Conservation (phyloP, 2,113 vertebrate species). For the Passer montanus region DNA sequence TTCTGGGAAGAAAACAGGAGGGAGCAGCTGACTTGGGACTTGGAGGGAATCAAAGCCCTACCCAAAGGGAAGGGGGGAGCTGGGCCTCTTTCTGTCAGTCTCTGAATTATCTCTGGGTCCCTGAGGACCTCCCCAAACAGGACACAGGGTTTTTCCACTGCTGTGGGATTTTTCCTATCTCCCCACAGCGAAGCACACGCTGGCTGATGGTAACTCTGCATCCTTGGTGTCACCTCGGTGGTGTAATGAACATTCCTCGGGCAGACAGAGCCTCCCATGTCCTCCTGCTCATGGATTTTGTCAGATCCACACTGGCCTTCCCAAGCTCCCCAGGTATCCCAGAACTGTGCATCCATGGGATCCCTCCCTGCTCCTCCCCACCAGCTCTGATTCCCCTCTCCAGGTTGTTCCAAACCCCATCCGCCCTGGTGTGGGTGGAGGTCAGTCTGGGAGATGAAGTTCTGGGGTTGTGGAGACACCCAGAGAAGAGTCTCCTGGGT, state of each 20-base stretch:
- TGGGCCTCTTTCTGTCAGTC: not conserved
- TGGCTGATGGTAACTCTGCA: not conserved
- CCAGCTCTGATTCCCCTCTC: accelerated
- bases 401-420: not conserved
- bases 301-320: not conserved
- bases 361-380: not conserved
- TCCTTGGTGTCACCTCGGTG: not conserved
- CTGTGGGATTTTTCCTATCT: not conserved
- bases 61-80: not conserved
- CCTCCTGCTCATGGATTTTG: not conserved
- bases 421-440: accelerated
- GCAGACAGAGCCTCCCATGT: not conserved
- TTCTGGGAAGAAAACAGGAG: constrained; percentile 1
- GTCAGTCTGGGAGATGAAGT: not conserved
- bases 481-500: not conserved
- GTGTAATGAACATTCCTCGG: not conserved
- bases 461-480: not conserved
- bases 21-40: not conserved
- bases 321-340: not conserved
- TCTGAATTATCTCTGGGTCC: not conserved
- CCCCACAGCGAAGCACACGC: not conserved
- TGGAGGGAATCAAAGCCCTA: not conserved
- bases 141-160: not conserved
- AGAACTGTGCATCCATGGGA: accelerated
- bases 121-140: not conserved